These are phyloP conservation scores for Coelinius sp. DNA, from an alignment of 2,888 invertebrate genomes.

Conservation along the genomic window DNA sequence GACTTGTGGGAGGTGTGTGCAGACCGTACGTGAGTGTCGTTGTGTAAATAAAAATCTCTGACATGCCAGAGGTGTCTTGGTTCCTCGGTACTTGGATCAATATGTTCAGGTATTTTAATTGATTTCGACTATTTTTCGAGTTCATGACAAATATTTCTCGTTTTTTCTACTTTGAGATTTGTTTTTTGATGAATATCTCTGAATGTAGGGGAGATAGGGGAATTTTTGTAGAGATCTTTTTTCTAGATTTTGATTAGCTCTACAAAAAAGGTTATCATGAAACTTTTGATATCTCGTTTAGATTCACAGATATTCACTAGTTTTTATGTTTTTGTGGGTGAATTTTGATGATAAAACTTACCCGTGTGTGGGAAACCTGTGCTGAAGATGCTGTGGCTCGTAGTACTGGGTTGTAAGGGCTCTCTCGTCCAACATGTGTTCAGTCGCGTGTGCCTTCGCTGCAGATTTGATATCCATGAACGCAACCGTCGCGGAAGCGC, in stretches of 20 bases:
- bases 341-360: conserved; percentile 61
- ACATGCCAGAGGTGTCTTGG: conserved; percentile 12
- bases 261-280: neutral
- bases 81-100: conserved; percentile 11
- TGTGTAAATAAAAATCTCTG: conserved; percentile 22
- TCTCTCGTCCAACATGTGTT: conserved; percentile 90
- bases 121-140: too few relatives aligned
- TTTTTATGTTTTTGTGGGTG: neutral
- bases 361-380: conserved; percentile 73
- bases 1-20: neutral
- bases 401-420: conserved; percentile 92
- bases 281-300: neutral
- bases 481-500: conserved; percentile 90
- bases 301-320: too few relatives aligned
- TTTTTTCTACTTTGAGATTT: too few relatives aligned
- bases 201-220: neutral
- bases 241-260: neutral
- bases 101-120: too few relatives aligned
- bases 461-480: conserved; percentile 98
- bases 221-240: neutral
- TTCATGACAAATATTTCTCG: too few relatives aligned
- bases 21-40: conserved; percentile 14
- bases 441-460: conserved; percentile 92
- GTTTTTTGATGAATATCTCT: neutral
- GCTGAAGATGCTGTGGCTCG: conserved; percentile 78